These are phyloP conservation scores for Sminthurides aquaticus DNA, from an alignment of 2,888 invertebrate species.

Conservation along the genomic window DNA sequence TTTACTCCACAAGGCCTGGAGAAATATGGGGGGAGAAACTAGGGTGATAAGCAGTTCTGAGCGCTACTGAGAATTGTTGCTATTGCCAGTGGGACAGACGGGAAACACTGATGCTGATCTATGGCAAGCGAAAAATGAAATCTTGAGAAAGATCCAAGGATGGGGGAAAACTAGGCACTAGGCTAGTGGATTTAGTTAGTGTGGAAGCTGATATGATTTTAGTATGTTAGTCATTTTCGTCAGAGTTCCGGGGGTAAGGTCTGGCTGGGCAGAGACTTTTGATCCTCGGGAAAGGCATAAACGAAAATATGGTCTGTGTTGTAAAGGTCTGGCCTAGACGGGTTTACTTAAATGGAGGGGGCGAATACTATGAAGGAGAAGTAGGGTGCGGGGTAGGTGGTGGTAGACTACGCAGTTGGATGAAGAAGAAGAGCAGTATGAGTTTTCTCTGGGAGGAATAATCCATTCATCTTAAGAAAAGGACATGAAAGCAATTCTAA, in stretches of 20 bases:
- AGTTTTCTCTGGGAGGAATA: conserved; percentile 12
- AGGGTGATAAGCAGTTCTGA: not conserved
- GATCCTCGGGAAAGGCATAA: not conserved
- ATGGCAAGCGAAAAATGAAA: too few species aligned
- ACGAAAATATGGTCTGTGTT: too few species aligned
- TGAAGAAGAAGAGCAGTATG: not conserved
- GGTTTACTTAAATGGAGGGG: too few species aligned
- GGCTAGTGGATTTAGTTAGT: too few species aligned
- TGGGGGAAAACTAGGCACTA: too few species aligned
- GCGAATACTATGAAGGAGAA: not conserved
- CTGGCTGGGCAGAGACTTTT: not conserved
- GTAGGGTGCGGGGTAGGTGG: not conserved
- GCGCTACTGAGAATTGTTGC: not conserved
- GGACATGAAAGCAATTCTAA: conserved; percentile 1
- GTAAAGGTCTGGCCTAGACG: too few species aligned
- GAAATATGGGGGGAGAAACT: too few species aligned
- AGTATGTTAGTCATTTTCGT: too few species aligned
- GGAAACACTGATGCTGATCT: not conserved
- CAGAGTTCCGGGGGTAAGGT: not conserved
- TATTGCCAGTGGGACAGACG: not conserved
- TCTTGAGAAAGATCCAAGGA: too few species aligned
- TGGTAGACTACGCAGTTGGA: not conserved
- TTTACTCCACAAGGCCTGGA: too few species aligned
- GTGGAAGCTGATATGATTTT: too few species aligned
- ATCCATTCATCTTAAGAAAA: conserved; percentile 21